Evolutionary conservation across 2,797 vertebrate species (phyloP).

Genomic region (Prionace glauca): DNA sequence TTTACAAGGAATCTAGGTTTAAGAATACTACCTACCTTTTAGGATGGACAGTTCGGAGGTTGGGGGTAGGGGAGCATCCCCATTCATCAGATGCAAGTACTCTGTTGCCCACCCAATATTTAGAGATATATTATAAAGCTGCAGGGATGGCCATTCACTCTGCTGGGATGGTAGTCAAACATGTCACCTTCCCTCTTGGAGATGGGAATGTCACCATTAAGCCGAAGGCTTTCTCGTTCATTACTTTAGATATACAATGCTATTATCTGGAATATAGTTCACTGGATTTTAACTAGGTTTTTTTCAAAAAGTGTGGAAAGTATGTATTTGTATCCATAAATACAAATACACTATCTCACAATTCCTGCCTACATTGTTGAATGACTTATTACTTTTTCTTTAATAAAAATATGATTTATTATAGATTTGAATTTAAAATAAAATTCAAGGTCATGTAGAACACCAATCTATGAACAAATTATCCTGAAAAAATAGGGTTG

Average conservation of each 20-base stretch:
- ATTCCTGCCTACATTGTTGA: neutral
- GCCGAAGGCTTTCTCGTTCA: neutral
- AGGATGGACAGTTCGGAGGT: neutral
- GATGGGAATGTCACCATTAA: neutral
- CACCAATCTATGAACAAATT: neutral
- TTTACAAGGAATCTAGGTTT: neutral
- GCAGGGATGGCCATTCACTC: neutral
- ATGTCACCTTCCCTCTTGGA: neutral
- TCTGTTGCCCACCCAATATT: neutral
- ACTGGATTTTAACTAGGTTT: neutral
- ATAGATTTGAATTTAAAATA: neutral
- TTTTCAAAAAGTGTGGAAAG: neutral
- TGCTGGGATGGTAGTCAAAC: neutral
- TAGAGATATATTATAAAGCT: neutral
- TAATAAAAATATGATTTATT: neutral
- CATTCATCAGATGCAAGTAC: neutral
- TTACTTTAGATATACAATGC: neutral
- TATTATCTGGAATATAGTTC: neutral
- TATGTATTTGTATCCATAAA: neutral
- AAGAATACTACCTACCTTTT: neutral
- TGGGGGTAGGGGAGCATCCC: too few relatives aligned
- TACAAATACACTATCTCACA: neutral
- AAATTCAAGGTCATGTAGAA: neutral
- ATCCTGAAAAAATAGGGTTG: neutral
- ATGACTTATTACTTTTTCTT: neutral